Base-by-base conservation (phyloP, 2,888 invertebrate species). In the Aromia moschata region DNA sequence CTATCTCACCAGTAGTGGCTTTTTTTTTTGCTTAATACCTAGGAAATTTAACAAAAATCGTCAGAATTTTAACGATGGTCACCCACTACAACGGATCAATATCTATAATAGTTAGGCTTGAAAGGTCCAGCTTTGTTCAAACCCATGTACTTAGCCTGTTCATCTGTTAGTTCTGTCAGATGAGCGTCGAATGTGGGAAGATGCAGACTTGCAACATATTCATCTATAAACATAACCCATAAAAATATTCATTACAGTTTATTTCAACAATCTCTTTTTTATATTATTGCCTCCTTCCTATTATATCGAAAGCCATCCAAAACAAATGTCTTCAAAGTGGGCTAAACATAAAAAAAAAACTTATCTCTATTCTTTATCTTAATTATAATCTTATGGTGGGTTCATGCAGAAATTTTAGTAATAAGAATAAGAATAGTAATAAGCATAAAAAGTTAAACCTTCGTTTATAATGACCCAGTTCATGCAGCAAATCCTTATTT, bases 41-140 rank as follows among this genome's bases (percentile, higher is more conserved):
- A 58, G 49, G 58, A 59, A 38, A 25, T 36, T 56, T 46, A 37
- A 25, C 2, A 31, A 38, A 47, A 47, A 25, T 25, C 10, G 2
- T 25, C n/a, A 10, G n/a, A 45, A 16, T 25, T 37, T 12, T 10
- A n/a, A 30, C 31, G 10, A 52, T 7, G 12, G 43, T 20, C 14
- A 17, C 5, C 14, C 10, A 16, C 9, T n/a, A n/a, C n/a, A 17
- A 9, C 11, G n/a, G 41, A n/a, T 20, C 16, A 10, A 43, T 82
- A 98, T 89, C 98, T 91, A 83, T 98, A 98, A 82, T 98, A 97
- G 82, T 97, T 98, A 65, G 98, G 98, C 83, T 98, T 98, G 83
- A 98, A 98, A 38, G 98, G 98, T 45, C 98, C 98, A 49, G 96
- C 94, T 84, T 98, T 98, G 80, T 95, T 96, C 25, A 98, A 88